A percentile compares a stretch with the other conserved stretches of the same genome.
Evolutionary conservation across 2,113 vertebrate species (phyloP).

Genomic region (Eublepharis macularius): DNA sequence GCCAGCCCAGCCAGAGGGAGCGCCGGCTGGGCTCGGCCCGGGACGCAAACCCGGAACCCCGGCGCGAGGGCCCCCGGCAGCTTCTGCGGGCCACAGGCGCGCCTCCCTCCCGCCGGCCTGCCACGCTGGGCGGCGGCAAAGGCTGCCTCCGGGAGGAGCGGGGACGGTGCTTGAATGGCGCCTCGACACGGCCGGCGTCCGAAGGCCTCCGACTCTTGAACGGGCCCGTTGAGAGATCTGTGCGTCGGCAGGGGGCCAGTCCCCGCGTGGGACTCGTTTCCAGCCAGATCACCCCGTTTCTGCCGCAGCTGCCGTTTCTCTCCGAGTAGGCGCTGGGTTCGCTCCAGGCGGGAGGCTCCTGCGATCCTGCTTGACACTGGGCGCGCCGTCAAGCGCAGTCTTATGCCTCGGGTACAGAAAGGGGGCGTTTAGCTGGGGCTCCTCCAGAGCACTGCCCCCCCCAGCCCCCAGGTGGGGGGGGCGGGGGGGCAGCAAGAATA

Average conservation of each 20-base stretch:
- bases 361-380: constrained; percentile 56
- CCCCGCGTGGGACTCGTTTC: constrained; percentile 66
- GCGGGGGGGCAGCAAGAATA: too few species aligned
- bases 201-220: constrained; percentile 71
- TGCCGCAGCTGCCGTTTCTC: constrained; percentile 73
- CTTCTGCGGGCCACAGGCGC: background rate
- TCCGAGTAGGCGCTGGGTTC: constrained; percentile 63
- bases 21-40: background rate
- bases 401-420: constrained; percentile 21
- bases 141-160: constrained; percentile 2
- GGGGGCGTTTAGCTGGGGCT: constrained; percentile 15
- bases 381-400: constrained; percentile 51
- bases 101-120: background rate
- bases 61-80: background rate
- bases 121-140: background rate
- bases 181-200: constrained; percentile 62
- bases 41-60: background rate
- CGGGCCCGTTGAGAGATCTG: constrained; percentile 65
- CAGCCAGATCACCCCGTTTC: constrained; percentile 78
- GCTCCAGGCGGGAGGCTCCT: constrained; percentile 56
- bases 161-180: constrained; percentile 47
- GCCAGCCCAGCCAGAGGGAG: too few species aligned
- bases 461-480: too few species aligned
- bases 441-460: constrained; percentile 2
- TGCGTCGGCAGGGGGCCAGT: constrained; percentile 70